Conservation (phyloP, 2,888 invertebrate genomes). For the Chalcis sispes region DNA sequence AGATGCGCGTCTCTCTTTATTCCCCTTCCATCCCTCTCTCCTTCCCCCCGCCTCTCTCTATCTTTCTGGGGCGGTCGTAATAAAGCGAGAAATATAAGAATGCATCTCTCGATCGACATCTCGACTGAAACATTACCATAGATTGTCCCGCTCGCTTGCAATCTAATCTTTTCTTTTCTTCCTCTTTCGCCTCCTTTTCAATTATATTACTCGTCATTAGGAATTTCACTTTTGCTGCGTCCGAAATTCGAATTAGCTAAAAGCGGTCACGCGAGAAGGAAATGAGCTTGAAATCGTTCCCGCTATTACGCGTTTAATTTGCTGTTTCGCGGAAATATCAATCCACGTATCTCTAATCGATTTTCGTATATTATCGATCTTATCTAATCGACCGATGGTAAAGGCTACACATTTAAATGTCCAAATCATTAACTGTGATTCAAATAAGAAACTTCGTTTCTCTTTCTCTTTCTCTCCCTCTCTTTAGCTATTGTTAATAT, state of each 20-base stretch:
- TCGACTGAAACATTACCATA: constrained; percentile 27
- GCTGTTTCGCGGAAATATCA: constrained; percentile 43
- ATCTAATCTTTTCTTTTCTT: constrained; percentile 22
- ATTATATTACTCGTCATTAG: background rate
- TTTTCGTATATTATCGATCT: constrained; percentile 1
- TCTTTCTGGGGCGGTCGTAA: constrained; percentile 42
- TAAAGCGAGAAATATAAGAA: constrained; percentile 57
- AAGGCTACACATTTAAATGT: background rate
- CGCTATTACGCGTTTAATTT: constrained; percentile 27
- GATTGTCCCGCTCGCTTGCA: constrained; percentile 21
- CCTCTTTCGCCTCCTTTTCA: background rate
- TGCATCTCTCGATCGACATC: constrained; percentile 48
- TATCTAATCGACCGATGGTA: constrained; percentile 4
- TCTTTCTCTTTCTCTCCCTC: background rate
- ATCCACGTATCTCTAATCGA: background rate
- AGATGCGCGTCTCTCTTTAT: constrained; percentile 21
- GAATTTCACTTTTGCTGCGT: constrained; percentile 14
- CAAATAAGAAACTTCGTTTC: constrained; percentile 4
- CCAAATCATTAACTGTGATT: background rate
- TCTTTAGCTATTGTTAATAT: constrained; percentile 21
- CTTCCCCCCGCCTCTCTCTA: background rate
- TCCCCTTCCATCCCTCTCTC: background rate
- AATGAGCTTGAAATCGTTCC: constrained; percentile 16
- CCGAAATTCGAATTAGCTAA: constrained; percentile 24
- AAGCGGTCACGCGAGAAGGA: background rate